phyloP scores from a whole-genome alignment of 2,113 vertebrate genomes.

The Ahaetulla prasina region DNA sequence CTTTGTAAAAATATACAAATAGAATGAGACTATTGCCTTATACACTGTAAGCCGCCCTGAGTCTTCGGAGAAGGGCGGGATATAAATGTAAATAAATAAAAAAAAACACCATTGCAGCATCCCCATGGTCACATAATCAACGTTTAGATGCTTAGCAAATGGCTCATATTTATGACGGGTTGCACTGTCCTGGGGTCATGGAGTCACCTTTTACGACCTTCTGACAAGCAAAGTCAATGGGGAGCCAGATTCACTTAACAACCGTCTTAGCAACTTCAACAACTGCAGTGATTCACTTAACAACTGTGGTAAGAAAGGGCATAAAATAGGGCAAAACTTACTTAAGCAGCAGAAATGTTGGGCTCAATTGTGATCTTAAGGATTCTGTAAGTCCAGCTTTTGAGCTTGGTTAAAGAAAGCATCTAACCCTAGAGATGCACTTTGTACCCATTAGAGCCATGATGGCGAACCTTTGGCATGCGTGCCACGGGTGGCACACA shows the following conservation, averaged over 20 bases:
- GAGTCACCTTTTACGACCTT: not conserved
- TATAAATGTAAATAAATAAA: too few species aligned
- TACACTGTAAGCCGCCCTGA: too few species aligned
- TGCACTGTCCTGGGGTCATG: not conserved
- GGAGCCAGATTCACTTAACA: not conserved
- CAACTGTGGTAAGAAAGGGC: not conserved
- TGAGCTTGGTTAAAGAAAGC: slow-evolving; percentile 29
- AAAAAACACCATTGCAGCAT: not conserved
- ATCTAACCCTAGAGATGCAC: accelerated
- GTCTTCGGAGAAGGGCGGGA: too few species aligned
- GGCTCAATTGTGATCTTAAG: too few species aligned
- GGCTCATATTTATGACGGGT: not conserved
- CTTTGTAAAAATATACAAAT: too few species aligned
- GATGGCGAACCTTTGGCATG: too few species aligned
- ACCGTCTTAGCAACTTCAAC: not conserved
- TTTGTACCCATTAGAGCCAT: slow-evolving; percentile 11
- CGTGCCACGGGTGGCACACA: too few species aligned
- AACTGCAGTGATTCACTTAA: not conserved
- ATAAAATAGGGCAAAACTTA: not conserved
- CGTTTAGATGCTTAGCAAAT: not conserved
- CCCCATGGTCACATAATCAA: not conserved
- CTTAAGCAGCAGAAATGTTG: not conserved
- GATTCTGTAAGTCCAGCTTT: not conserved
- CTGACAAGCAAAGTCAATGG: not conserved
- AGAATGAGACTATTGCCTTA: too few species aligned